These are phyloP conservation scores for Brachyptera putata DNA, from an alignment of 2,888 invertebrate genomes.

Conservation along the genomic window DNA sequence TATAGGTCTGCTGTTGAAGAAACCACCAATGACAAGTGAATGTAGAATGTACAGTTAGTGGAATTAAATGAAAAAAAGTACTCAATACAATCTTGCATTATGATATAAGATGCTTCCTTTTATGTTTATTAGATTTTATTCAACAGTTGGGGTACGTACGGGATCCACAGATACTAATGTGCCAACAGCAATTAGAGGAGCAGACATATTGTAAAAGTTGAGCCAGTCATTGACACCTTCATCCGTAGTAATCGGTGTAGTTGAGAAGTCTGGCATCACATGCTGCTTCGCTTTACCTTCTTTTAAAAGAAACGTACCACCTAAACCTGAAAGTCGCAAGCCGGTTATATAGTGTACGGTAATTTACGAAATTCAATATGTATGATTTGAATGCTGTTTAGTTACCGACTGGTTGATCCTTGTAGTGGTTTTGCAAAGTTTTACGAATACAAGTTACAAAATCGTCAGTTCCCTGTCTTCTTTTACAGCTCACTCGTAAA, in stretches of 20 bases:
- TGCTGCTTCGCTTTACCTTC: slow-evolving; percentile 84
- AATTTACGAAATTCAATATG: neutral
- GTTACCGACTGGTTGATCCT: slow-evolving; percentile 65
- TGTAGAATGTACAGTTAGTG: too few relatives aligned
- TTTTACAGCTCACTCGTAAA: slow-evolving; percentile 68
- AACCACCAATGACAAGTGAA: too few relatives aligned
- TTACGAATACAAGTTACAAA: slow-evolving; percentile 76
- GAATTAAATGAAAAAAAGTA: too few relatives aligned
- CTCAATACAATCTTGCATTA: too few relatives aligned
- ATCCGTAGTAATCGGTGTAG: slow-evolving; percentile 64
- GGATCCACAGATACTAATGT: slow-evolving; percentile 82
- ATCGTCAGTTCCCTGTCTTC: slow-evolving; percentile 67
- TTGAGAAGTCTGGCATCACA: slow-evolving; percentile 93
- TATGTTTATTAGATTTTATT: neutral
- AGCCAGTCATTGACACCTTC: slow-evolving; percentile 82
- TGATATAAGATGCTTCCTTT: neutral
- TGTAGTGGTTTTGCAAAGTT: slow-evolving; percentile 61
- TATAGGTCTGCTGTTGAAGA: too few relatives aligned
- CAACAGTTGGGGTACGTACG: slow-evolving; percentile 50
- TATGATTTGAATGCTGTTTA: too few relatives aligned
- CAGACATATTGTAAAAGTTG: slow-evolving; percentile 83
- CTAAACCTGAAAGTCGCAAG: slow-evolving; percentile 59
- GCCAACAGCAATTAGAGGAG: slow-evolving; percentile 83
- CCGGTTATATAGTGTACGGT: neutral
- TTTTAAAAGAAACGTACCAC: slow-evolving; percentile 82